Base-by-base conservation (phyloP, 2,113 vertebrate genomes). In the Leucopternis melanops region DNA sequence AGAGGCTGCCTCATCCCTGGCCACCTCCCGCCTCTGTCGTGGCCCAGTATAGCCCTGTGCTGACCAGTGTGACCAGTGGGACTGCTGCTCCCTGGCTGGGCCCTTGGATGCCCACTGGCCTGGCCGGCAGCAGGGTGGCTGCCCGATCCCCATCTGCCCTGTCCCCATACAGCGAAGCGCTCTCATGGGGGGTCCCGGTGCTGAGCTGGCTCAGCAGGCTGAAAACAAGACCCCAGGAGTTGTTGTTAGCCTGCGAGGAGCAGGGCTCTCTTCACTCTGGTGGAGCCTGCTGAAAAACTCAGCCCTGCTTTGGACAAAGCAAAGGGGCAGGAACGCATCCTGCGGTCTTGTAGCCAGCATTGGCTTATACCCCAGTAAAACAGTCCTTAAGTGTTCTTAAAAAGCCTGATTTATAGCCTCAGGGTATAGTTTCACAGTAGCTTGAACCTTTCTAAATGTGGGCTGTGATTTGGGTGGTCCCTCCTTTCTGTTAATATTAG, bases 181-280 rank as follows among this genome's bases (percentile, higher is more conserved):
- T 38, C 61, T n/a, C 27, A 1, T 8, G 14, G 8, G 40, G 29
- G 4, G 4, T 15, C 8, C 5, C 16, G 5, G 18, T 6, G 44
- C 66, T 78, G 69, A 49, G 52, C 78, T 49, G 52, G 32, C 32
- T 52, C 27, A 14, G 59, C 69, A 49, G 49, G 29, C 79, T 47
- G 62, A 16, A 38, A 44, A 7, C 32, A 22, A 19, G 31, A 47
- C 14, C 26, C 32, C 8, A 23, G n/a, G 65, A 44, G 16, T 9
- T 49, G 63, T n/a, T 70, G 21, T 66, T 66, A 40, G 57, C 45
- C 45, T 1, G 0, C 42, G 36, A 27, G 78, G 36, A 72, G 7
- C 3, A 0, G 10, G 13, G 5, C 7, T 11, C 47, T 25, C 44
- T 36, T 22, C 14, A 2, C 52, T 38, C 29, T 26, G 59, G 32